Base-by-base conservation (phyloP, 2,113 vertebrate genomes). In the Gymnorhina tibicen region DNA sequence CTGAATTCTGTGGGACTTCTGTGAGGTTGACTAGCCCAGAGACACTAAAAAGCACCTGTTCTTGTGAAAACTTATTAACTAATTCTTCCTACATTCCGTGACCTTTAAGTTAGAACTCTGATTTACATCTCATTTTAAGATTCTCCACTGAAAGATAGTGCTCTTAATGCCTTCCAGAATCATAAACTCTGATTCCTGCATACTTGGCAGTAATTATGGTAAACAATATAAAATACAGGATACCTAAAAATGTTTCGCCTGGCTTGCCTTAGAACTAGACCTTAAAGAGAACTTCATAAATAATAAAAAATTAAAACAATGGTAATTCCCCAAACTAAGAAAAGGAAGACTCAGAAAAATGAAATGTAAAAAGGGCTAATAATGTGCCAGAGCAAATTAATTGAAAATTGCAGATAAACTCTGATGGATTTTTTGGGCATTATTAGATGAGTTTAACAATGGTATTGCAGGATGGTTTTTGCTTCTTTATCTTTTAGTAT, bases 381-480 rank as follows among this genome's bases (percentile, higher is more conserved):
- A 76, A 47, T 42, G 12, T 74, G 39, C 33, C 46, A 84, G 63
- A 41, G 9, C 28, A 94, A 94, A 89, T 42, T 37, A 67, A 85
- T 7, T 72, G 42, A 89, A 81, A 66, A 77, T 66, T 75, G 13
- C 14, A 22, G 16, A 70, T 69, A 11, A 89, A 44, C 10, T 74
- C 56, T 50, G 20, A 37, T 62, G 50, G 30, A 42, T 10, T 21
- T 69, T 27, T 56, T 32, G 20, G 60, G 19, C 18, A 27, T 70
- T 66, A 58, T 81, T 74, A 73, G 41, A n/a, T 41, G 22, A 64
- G 27, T 55, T 66, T 73, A 77, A 47, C 22, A 84, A 20, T 35
- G 8, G 3, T 41, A 26, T 49, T 3, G 0, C 30, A n/a, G 76
- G 66, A 53, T 81, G 3, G 0, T 49, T 77, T 84, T 17, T 22